These are phyloP conservation scores for Bovichtus diacanthus DNA, from an alignment of 2,797 vertebrate species.

Conservation along the genomic window DNA sequence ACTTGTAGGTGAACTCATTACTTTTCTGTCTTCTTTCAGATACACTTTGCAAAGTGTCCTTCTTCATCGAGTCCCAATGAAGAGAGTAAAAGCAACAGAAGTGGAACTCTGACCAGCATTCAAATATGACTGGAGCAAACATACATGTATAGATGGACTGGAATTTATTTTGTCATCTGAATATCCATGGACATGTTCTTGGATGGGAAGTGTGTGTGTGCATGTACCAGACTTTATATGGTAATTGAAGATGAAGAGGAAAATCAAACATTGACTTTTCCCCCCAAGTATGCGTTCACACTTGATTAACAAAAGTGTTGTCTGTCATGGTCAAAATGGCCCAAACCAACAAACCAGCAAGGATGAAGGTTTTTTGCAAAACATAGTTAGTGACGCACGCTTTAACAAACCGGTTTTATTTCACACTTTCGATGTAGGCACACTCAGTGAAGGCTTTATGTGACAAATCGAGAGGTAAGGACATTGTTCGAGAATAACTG, in stretches of 20 bases:
- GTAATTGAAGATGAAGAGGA: not conserved
- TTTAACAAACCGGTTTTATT: conserved; percentile 63
- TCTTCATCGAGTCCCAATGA: conserved; percentile 79
- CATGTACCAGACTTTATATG: not conserved
- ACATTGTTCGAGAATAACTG: conserved; percentile 23
- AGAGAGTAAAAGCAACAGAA: not conserved
- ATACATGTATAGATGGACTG: not conserved
- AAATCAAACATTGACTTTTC: not conserved
- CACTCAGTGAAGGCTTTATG: conserved; percentile 30
- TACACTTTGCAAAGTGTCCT: conserved; percentile 77
- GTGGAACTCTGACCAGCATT: not conserved
- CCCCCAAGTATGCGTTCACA: no score
- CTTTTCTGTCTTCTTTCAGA: conserved; percentile 73
- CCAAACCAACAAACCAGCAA: not conserved
- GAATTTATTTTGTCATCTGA: not conserved
- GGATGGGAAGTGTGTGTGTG: not conserved
- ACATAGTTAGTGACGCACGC: not conserved
- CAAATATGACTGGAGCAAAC: not conserved
- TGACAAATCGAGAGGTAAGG: conserved; percentile 24
- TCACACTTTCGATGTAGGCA: conserved; percentile 32
- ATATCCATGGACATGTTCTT: not conserved
- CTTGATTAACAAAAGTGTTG: not conserved
- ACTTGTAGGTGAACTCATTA: not conserved
- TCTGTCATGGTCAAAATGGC: not conserved
- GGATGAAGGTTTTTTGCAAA: not conserved